Percentiles rank a stretch among this genome's conserved stretches.
phyloP scores from a whole-genome alignment of 2,113 vertebrate species.

The Stegostoma tigrinum region DNA sequence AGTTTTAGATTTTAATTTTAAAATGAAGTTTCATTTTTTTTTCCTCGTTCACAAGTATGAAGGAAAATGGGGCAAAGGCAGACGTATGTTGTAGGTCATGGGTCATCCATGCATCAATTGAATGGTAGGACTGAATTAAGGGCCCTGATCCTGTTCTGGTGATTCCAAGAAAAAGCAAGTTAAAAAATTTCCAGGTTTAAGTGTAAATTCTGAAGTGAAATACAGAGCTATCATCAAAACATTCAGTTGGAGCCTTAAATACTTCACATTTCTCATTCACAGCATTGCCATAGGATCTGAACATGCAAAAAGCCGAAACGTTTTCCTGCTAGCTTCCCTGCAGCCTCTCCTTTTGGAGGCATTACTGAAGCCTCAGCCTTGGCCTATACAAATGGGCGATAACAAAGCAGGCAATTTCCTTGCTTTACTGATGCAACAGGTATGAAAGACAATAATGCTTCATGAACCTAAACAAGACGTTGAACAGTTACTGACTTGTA shows the following conservation, averaged over 20 bases:
- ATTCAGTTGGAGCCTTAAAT: background rate
- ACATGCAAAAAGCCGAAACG: background rate
- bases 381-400: background rate
- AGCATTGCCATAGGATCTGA: background rate
- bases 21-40: background rate
- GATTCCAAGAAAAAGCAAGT: background rate
- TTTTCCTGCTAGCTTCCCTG: too few species aligned
- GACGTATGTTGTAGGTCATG: too few species aligned
- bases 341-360: background rate
- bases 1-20: background rate
- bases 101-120: too few species aligned
- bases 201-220: too few species aligned
- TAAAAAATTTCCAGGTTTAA: too few species aligned
- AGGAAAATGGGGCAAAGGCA: too few species aligned
- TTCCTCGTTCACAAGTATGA: background rate
- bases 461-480: background rate
- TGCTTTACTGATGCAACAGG: background rate
- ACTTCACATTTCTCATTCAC: background rate
- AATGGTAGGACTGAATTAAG: too few species aligned
- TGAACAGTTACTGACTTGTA: background rate
- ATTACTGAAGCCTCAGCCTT: background rate
- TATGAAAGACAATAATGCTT: background rate
- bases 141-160: background rate
- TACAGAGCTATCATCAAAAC: background rate
- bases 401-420: background rate